Conservation (phyloP, 2,113 vertebrate species). For the Corythaixoides concolor region DNA sequence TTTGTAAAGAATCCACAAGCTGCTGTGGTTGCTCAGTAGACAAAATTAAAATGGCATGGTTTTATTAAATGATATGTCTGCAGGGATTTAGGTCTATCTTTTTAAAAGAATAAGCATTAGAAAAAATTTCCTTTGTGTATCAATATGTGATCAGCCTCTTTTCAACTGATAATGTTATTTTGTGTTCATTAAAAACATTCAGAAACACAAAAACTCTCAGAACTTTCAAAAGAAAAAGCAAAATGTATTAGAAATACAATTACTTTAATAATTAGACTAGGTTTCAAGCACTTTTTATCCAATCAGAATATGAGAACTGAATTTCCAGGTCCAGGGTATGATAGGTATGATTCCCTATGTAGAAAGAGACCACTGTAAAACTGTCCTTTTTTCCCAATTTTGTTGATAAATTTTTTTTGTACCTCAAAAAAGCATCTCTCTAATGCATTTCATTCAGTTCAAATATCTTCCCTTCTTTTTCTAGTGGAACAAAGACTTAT, state of each 20-base stretch:
- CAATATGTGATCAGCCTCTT: neutral
- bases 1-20: neutral
- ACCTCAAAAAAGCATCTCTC: neutral
- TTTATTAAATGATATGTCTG: neutral
- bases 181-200: neutral
- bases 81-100: neutral
- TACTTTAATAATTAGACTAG: neutral
- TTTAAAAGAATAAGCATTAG: neutral
- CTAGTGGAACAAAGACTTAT: neutral
- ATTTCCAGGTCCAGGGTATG: neutral
- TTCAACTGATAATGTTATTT: neutral
- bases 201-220: neutral
- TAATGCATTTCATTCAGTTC: neutral
- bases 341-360: neutral
- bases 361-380: neutral
- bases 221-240: neutral
- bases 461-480: neutral
- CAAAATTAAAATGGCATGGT: neutral
- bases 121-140: neutral
- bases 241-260: neutral
- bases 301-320: neutral
- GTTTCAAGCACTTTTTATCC: neutral
- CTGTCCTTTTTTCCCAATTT: neutral
- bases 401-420: neutral
- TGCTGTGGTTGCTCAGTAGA: neutral